Evolutionary conservation across 2,888 invertebrate genomes (phyloP), one percentile per base, ranked within the genome.

Genomic region (Anoncus sp.): DNA sequence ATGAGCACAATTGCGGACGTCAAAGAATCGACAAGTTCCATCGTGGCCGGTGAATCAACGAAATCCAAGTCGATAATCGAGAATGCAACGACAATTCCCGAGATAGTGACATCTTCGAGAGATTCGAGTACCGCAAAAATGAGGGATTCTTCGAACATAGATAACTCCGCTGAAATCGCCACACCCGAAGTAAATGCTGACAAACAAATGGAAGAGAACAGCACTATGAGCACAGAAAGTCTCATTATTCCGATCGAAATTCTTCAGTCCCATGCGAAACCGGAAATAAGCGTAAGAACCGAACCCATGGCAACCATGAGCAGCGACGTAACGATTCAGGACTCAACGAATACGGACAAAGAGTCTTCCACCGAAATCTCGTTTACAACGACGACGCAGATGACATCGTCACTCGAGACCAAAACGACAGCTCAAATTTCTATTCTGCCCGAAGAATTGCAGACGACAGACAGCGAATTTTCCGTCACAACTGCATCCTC

Each of bases 161-260:
- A 71, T 38, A 53, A 59, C n/a, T 55, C 65, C 1, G 57, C 49
- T 6, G 72, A 43, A 22, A 18, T 27, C 0, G 22, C 31, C 45
- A 67, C 57, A 4, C 27, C 59, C 2, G 63, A 76, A 38, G 22
- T 57, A 9, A 60, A 75, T 35, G 3, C 66, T 0, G 84, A 84
- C 0, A 87, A 85, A 47, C 85, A 78, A 20, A 60, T 49, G 16
- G 89, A 89, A 59, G 88, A 90, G 16, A 74, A 72, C 10, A 49
- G 70, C 3, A 89, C 83, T 57, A 72, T 88, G 20, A 91, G 90
- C 3, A 90, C 90, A 0, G 87, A 90, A 81, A 83, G 88, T 73
- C 90, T 90, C 0, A 88, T 90, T 16, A 71, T 90, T 38, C 90
- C 90, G 1, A 82, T 88, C 40, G 91, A 91, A 79, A 90, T 90